Percentiles rank a stretch among this genome's conserved stretches.
Evolutionary conservation across 53 echinoderm and acorn worm genomes (phyloP).

Genomic region (Antedon mediterranea): DNA sequence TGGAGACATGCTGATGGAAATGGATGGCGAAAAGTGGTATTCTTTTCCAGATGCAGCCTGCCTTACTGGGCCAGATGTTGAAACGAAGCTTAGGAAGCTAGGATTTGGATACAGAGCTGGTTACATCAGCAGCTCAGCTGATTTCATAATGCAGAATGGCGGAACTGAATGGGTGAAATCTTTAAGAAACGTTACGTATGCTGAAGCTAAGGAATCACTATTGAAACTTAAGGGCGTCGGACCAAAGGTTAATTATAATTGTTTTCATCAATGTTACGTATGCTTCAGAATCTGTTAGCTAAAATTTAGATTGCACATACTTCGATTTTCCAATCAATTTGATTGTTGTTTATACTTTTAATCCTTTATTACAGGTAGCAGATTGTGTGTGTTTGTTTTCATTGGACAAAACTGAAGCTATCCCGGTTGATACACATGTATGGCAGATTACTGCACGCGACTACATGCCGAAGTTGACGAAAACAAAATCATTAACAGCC

Average conservation of each 20-base stretch:
- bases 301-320: too few species aligned
- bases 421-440: slow-evolving; percentile 91
- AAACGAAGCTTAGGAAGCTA: slow-evolving; percentile 42
- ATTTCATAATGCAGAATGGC: slow-evolving; percentile 20
- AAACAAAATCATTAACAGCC: slow-evolving; percentile 71
- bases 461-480: slow-evolving; percentile 51
- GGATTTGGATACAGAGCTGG: slow-evolving; percentile 86
- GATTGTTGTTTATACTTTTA: too few species aligned
- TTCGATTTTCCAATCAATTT: too few species aligned
- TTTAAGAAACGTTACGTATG: slow-evolving; percentile 37
- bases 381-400: slow-evolving; percentile 94
- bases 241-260: slow-evolving; percentile 41
- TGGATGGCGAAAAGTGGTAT: slow-evolving; percentile 58
- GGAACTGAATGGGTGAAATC: slow-evolving; percentile 49
- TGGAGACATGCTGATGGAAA: slow-evolving; percentile 23
- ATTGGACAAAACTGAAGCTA: slow-evolving; percentile 61
- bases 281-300: too few species aligned
- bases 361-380: slow-evolving; percentile 37
- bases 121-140: slow-evolving; percentile 71
- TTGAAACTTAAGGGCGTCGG: slow-evolving; percentile 71
- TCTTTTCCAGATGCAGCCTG: slow-evolving; percentile 35
- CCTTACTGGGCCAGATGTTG: slow-evolving; percentile 39
- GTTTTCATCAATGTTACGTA: too few species aligned
- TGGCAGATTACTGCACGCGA: slow-evolving; percentile 88
- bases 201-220: slow-evolving; percentile 51